phyloP scores from a whole-genome alignment of 2,888 invertebrate genomes.

The Heliconius hortense region DNA sequence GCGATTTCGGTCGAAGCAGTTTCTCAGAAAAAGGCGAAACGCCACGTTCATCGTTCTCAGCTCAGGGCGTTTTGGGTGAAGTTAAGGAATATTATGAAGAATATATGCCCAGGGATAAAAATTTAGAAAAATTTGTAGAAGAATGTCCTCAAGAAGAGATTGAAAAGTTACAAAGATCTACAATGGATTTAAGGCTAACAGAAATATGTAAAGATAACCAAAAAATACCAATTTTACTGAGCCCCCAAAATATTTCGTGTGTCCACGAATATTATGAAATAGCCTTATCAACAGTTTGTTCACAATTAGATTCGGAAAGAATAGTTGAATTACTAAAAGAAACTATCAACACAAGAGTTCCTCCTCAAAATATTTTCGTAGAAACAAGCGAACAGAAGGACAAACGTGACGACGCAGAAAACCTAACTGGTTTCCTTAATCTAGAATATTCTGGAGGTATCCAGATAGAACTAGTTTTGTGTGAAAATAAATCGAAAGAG shows the following conservation, averaged over 20 bases:
- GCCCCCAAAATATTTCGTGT: slow-evolving; percentile 69
- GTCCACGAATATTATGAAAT: slow-evolving; percentile 85
- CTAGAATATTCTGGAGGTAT: slow-evolving; percentile 91
- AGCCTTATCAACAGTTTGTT: slow-evolving; percentile 89
- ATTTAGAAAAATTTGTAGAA: slow-evolving; percentile 63
- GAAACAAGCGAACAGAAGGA: slow-evolving; percentile 67
- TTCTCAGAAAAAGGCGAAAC: slow-evolving; percentile 77
- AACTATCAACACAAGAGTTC: slow-evolving; percentile 89
- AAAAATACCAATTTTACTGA: slow-evolving; percentile 67
- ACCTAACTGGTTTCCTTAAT: slow-evolving; percentile 81
- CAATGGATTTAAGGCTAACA: slow-evolving; percentile 70
- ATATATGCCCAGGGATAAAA: slow-evolving; percentile 67
- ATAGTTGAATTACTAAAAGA: slow-evolving; percentile 91
- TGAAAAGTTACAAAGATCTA: slow-evolving; percentile 71
- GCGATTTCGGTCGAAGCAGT: slow-evolving; percentile 75
- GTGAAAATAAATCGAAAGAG: slow-evolving; percentile 86
- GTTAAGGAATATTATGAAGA: slow-evolving; percentile 73
- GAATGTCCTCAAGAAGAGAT: slow-evolving; percentile 59
- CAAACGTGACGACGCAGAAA: slow-evolving; percentile 55
- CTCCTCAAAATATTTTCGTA: slow-evolving; percentile 82
- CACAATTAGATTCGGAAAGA: slow-evolving; percentile 88
- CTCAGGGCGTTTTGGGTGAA: slow-evolving; percentile 72
- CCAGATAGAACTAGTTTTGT: slow-evolving; percentile 92
- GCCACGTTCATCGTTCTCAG: slow-evolving; percentile 73
- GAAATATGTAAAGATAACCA: slow-evolving; percentile 66